phyloP scores from a whole-genome alignment of 1,140 invertebrate species.

The Drosophila carrolli region DNA sequence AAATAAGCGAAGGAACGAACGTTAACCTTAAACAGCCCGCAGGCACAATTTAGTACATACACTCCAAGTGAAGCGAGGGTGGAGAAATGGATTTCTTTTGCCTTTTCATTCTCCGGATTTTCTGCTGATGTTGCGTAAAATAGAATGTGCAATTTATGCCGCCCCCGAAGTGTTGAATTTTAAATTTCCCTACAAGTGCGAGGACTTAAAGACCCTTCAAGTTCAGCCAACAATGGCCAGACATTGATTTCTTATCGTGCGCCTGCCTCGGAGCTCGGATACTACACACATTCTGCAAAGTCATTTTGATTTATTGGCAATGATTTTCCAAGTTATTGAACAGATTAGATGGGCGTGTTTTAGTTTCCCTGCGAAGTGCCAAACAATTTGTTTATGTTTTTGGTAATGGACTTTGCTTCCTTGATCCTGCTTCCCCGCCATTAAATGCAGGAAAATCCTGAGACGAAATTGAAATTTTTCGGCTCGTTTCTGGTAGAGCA shows the following conservation, averaged over 20 bases:
- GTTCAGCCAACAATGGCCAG: slow-evolving; percentile 32
- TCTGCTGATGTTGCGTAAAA: slow-evolving; percentile 74
- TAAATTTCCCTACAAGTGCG: slow-evolving; percentile 52
- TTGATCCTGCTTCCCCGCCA: slow-evolving; percentile 33
- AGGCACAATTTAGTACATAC: slow-evolving; percentile 4
- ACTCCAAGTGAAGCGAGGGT: background rate
- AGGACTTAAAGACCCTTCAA: slow-evolving; percentile 37
- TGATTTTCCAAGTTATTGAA: slow-evolving; percentile 83
- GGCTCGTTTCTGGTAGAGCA: slow-evolving; percentile 67
- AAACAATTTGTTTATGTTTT: slow-evolving; percentile 78
- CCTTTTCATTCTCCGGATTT: slow-evolving; percentile 29
- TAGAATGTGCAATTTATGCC: slow-evolving; percentile 72
- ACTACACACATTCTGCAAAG: slow-evolving; percentile 68
- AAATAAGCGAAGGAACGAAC: slow-evolving; percentile 17
- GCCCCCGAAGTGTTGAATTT: slow-evolving; percentile 65
- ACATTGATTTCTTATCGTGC: slow-evolving; percentile 43
- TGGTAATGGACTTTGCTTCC: slow-evolving; percentile 40
- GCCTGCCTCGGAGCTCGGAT: slow-evolving; percentile 38
- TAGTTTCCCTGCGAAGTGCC: slow-evolving; percentile 48
- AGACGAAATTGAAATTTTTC: slow-evolving; percentile 74
- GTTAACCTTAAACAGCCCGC: slow-evolving; percentile 27
- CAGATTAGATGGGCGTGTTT: slow-evolving; percentile 80
- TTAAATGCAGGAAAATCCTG: slow-evolving; percentile 67
- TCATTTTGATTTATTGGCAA: slow-evolving; percentile 84
- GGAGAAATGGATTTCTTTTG: slow-evolving; percentile 12